Evolutionary conservation across 2,113 vertebrate species (phyloP), one percentile per base, ranked within the genome.

Genomic region (Anolis carolinensis): DNA sequence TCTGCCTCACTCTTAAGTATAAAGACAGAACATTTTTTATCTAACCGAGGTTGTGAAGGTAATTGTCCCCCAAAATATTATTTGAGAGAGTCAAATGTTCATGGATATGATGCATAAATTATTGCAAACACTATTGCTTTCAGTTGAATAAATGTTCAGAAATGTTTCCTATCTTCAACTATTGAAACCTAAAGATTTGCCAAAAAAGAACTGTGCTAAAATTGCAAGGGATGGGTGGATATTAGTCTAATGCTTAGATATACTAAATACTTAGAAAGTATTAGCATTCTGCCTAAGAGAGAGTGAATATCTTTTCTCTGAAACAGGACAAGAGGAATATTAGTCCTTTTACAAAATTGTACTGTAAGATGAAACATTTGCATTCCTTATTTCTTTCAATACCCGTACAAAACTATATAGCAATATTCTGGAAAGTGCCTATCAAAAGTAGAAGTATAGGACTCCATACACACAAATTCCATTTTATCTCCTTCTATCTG

Each of bases 51-150:
- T 90, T 84, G 89, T 82, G 70, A 79, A 90, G 87, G 88, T 71
- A 85, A 87, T 92, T 92, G 93, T 82, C 77, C 88, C 82, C 74
- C 90, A 82, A 94, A 93, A 93, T 59, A 30, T 79, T 77, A 73
- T 39, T 80, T 59, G 82, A 82, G 32, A 89, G 90, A 90, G 88
- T 88, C 67, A 73, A 80, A 85, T 25, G 25, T 72, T 52, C 83
- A 91, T 88, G 25, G 39, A 44, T 16, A 52, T 90, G 83, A 70
- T 68, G 90, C 91, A 91, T 48, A 82, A 92, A 27, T 83, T 4
- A 27, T 92, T 93, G 91, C 87, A 92, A 34, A 79, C n/a, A 84
- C 0, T 52, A 90, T 86, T 87, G 21, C 78, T 30, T 48, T 82
- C 30, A 87, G 92, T 91, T 81, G 90, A 91, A 32, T 27, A 79